Conservation (phyloP, 2,888 invertebrate species). For the Prosapia bicincta region DNA sequence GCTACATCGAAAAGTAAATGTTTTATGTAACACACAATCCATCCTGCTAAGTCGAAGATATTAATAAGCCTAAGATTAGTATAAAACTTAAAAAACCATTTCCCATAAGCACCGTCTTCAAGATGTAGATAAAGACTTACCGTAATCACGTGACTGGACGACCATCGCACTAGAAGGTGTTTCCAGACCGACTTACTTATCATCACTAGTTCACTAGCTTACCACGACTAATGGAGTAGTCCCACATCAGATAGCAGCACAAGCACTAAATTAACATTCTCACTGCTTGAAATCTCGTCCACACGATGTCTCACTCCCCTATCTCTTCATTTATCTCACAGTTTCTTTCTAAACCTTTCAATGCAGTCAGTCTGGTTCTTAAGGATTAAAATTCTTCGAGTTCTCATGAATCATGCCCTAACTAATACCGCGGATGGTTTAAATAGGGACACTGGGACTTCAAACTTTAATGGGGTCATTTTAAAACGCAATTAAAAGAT, state of each 20-base stretch:
- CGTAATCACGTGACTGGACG: neutral
- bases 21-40: too few species aligned
- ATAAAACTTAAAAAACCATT: neutral
- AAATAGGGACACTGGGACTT: neutral
- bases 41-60: too few species aligned
- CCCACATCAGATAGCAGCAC: neutral
- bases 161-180: neutral
- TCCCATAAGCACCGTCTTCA: neutral
- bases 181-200: neutral
- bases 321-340: neutral
- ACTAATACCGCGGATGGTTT: neutral
- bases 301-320: neutral
- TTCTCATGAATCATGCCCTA: neutral
- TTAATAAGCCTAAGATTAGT: too few species aligned
- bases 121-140: neutral
- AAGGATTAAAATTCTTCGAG: neutral
- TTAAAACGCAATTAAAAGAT: constrained; percentile 2
- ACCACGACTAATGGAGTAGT: neutral
- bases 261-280: neutral
- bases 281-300: constrained; percentile 2
- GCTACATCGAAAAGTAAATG: too few species aligned
- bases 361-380: neutral
- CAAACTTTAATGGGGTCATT: neutral
- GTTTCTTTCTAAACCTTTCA: neutral
- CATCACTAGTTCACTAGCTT: neutral